Percentiles rank a stretch among this genome's conserved stretches.
Conservation (phyloP, 2,113 vertebrate species). For the Haplochromis vanheusdeni region DNA sequence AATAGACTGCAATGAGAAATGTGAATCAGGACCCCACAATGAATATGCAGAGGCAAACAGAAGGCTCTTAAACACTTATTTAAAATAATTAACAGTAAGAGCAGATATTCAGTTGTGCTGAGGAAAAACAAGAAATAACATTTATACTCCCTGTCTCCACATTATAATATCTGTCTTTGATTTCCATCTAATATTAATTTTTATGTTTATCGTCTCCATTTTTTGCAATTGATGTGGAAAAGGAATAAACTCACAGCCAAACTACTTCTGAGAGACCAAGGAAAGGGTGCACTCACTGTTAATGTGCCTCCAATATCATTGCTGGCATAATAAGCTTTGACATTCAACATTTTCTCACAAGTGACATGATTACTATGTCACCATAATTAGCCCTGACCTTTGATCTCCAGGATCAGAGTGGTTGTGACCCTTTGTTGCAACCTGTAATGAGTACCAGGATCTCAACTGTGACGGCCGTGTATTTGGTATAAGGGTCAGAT, state of each 20-base stretch:
- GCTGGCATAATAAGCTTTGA: constrained; percentile 33
- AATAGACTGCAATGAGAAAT: background rate
- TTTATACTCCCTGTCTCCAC: background rate
- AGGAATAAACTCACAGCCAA: background rate
- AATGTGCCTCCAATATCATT: background rate
- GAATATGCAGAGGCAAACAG: background rate
- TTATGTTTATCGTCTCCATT: background rate
- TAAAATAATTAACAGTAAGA: background rate
- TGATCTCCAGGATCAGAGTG: background rate
- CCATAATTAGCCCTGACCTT: constrained; percentile 53
- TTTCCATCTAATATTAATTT: background rate
- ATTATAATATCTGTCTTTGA: background rate
- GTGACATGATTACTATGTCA: constrained; percentile 19
- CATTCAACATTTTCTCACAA: constrained; percentile 18
- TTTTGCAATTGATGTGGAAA: background rate
- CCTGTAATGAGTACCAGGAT: constrained; percentile 47
- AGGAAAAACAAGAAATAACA: background rate
- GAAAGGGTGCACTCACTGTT: background rate
- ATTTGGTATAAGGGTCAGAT: background rate
- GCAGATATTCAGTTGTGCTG: background rate
- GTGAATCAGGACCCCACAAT: background rate
- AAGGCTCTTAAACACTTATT: background rate
- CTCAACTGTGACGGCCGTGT: background rate
- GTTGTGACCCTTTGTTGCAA: constrained; percentile 39
- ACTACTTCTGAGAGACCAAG: background rate